phyloP scores from a whole-genome alignment of 1,140 invertebrate genomes.

The Listronotus oregonensis region DNA sequence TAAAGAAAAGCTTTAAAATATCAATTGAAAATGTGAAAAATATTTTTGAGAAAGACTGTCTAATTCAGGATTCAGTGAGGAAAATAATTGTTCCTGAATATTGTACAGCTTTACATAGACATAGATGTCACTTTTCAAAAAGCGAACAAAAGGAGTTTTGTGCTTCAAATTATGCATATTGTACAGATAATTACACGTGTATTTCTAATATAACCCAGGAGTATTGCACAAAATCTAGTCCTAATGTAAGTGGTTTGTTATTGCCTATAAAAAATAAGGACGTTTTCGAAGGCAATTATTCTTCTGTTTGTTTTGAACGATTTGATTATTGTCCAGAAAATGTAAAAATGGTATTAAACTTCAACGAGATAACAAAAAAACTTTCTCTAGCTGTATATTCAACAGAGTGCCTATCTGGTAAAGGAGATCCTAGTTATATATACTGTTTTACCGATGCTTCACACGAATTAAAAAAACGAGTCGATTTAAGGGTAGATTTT shows the following conservation, averaged over 20 bases:
- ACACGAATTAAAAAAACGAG: slow-evolving; percentile 30
- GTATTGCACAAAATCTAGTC: not conserved
- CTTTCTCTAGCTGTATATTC: slow-evolving; percentile 41
- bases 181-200: slow-evolving; percentile 1
- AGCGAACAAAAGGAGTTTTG: slow-evolving; percentile 6
- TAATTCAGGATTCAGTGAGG: not conserved
- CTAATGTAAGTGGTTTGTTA: too few relatives aligned
- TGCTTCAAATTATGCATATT: not conserved
- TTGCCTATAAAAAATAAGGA: too few relatives aligned
- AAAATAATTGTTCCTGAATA: slow-evolving; percentile 5
- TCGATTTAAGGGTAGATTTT: slow-evolving; percentile 41
- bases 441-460: slow-evolving; percentile 43
- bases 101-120: slow-evolving; percentile 5
- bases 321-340: not conserved
- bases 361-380: slow-evolving; percentile 30
- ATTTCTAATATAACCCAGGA: not conserved
- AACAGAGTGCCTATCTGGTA: slow-evolving; percentile 39
- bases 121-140: slow-evolving; percentile 4
- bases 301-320: not conserved
- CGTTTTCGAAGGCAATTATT: not conserved
- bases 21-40: not conserved
- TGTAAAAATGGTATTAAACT: slow-evolving; percentile 33
- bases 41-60: slow-evolving; percentile 11
- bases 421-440: slow-evolving; percentile 20
- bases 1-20: not conserved